A percentile compares a stretch with the other conserved stretches of the same genome.
These are phyloP conservation scores for Miichthys miiuy DNA, from an alignment of 2,797 vertebrate genomes.

Conservation along the genomic window DNA sequence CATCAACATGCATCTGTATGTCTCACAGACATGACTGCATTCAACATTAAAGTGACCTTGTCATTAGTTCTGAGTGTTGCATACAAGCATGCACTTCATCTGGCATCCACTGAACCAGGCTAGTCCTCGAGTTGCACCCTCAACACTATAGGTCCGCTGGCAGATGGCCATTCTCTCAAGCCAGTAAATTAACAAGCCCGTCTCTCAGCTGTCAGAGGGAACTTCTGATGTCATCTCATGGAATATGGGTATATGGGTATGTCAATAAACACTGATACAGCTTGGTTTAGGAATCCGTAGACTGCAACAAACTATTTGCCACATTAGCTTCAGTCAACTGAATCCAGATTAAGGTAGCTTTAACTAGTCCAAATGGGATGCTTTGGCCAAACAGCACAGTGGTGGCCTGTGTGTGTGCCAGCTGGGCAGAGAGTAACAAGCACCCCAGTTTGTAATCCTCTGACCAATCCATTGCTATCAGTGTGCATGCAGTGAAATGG, in stretches of 20 bases:
- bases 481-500: conserved; percentile 32
- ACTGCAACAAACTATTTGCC: not conserved
- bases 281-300: not conserved
- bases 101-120: conserved; percentile 22
- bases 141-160: conserved; percentile 25
- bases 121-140: conserved; percentile 8
- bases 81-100: conserved; percentile 11
- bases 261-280: not conserved
- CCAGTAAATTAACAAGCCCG: conserved; percentile 49
- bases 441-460: conserved; percentile 52
- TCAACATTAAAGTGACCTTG: conserved; percentile 29
- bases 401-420: conserved; percentile 56
- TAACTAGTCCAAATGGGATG: conserved; percentile 7
- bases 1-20: not conserved
- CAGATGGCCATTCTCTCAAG: conserved; percentile 41
- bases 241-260: not conserved
- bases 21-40: conserved; percentile 25
- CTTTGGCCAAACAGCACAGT: conserved; percentile 43
- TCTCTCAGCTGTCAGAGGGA: conserved; percentile 45
- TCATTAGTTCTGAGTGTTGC: conserved; percentile 1
- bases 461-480: conserved; percentile 46
- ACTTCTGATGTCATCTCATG: conserved; percentile 6
- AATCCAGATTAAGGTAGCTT: conserved; percentile 21
- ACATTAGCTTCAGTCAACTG: not conserved
- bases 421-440: conserved; percentile 64